Percentiles rank a stretch among this genome's conserved stretches.
Evolutionary conservation across 2,113 vertebrate genomes (phyloP).

Genomic region (Prinia subflava): DNA sequence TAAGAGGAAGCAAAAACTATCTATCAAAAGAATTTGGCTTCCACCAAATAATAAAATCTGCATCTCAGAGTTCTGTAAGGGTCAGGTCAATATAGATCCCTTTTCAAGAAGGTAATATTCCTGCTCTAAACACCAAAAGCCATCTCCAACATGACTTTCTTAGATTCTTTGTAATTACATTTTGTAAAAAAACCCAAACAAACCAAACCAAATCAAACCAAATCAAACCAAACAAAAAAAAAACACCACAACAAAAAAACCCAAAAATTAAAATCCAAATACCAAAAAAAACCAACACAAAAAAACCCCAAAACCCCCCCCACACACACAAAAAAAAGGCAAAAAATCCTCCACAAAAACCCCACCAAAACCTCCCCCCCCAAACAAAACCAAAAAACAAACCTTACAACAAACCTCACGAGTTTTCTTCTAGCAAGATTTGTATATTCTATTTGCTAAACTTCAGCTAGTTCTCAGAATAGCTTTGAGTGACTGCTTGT

Average conservation of each 20-base stretch:
- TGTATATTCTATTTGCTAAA: background rate
- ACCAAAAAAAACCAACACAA: too few species aligned
- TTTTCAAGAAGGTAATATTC: background rate
- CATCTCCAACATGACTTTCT: background rate
- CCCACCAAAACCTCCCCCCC: too few species aligned
- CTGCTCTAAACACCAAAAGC: background rate
- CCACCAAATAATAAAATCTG: background rate
- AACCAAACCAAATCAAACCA: background rate
- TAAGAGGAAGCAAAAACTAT: background rate
- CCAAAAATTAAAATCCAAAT: too few species aligned
- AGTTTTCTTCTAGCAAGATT: background rate
- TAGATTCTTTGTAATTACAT: background rate
- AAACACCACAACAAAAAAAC: too few species aligned
- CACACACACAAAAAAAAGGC: too few species aligned
- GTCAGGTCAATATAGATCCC: rapidly evolving
- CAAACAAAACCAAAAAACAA: background rate
- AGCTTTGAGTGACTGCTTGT: background rate
- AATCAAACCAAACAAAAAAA: background rate
- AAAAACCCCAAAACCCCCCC: background rate
- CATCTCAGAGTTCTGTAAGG: background rate
- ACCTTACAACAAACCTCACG: background rate
- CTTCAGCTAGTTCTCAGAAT: background rate
- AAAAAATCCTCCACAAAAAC: too few species aligned
- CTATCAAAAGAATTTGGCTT: background rate
- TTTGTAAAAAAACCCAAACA: background rate